Percentiles rank a stretch among this genome's conserved stretches.
Evolutionary conservation across 2,797 vertebrate genomes (phyloP).

Genomic region (Echiichthys vipera): DNA sequence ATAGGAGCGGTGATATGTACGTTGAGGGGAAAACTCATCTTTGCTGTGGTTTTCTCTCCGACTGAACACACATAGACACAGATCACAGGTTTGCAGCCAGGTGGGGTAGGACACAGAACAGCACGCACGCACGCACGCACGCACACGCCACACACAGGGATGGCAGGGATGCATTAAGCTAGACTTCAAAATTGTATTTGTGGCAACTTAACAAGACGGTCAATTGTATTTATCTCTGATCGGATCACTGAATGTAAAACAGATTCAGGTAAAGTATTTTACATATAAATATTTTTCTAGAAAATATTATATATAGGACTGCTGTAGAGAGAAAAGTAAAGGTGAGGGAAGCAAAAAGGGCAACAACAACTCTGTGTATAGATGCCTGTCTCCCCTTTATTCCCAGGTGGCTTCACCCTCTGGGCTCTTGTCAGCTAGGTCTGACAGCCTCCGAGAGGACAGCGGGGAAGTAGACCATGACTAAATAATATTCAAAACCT

Average conservation of each 20-base stretch:
- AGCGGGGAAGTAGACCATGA: slow-evolving; percentile 66
- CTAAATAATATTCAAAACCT: slow-evolving; percentile 71
- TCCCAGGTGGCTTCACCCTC: slow-evolving; percentile 60
- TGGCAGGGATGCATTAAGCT: neutral
- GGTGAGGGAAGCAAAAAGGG: slow-evolving; percentile 18
- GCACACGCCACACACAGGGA: slow-evolving; percentile 21
- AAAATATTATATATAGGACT: neutral
- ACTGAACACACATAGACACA: slow-evolving; percentile 47
- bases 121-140: slow-evolving; percentile 8
- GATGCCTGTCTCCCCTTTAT: slow-evolving; percentile 34
- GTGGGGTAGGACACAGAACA: slow-evolving; percentile 1
- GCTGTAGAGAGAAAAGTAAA: neutral
- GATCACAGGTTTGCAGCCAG: slow-evolving; percentile 36
- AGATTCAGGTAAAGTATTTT: neutral
- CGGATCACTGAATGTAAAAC: neutral
- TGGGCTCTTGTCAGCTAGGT: slow-evolving; percentile 53
- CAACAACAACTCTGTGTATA: slow-evolving; percentile 39
- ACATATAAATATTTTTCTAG: neutral
- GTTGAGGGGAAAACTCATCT: slow-evolving; percentile 10
- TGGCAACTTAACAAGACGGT: neutral
- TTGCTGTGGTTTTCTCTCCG: slow-evolving; percentile 9
- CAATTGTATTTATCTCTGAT: neutral
- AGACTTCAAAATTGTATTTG: slow-evolving; percentile 5
- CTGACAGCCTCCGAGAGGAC: slow-evolving; percentile 56
- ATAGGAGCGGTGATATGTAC: neutral